Evolutionary conservation across 1,140 invertebrate species (phyloP), one percentile per base, ranked within the genome.

Genomic region (Scaptomyza montana): DNA sequence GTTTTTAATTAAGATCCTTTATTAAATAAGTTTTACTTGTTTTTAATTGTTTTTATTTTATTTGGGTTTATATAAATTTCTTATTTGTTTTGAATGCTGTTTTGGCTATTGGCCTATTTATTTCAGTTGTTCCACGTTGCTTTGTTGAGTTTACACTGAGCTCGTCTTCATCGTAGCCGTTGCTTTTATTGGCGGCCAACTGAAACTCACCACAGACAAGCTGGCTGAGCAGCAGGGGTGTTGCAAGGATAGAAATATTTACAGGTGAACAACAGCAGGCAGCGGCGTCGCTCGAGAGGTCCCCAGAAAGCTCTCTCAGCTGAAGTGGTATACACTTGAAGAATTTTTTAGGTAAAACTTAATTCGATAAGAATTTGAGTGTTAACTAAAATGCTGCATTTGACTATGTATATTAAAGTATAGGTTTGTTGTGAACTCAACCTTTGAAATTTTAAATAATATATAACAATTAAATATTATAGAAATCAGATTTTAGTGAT

Each of bases 101-200:
- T 66, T 61, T 16, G 49, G 54, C 50, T 56, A 16, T 16, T 16
- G 16, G 59, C 50, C 28, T 36, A 46, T 75, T 56, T n/a, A 54
- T 43, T 61, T 65, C 30, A 72, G 76, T 68, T 87, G 84, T 84
- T 69, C 57, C 77, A 84, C 79, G 81, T 77, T 72, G 77, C 79
- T 89, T 89, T 64, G 77, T 78, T 89, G 84, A 84, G 74, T 89
- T 84, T 55, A 49, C 72, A 89, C 84, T 89, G 84, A 84, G 85
- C 73, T 73, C 16, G 47, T 55, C 49, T 68, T 63, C 59, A 63
- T 63, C 49, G 49, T 36, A 46, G 16, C 66, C 5, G 54, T 55
- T 54, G 69, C 79, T 89, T 89, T 89, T 89, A 87, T 87, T 84
- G 84, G 84, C 84, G 61, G 73, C 61, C 73, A 51, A 51, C n/a